Percentiles rank a stretch among this genome's conserved stretches.
These are phyloP conservation scores for Pristionchus exspectatus DNA, from an alignment of 2,888 invertebrate genomes.

Conservation along the genomic window DNA sequence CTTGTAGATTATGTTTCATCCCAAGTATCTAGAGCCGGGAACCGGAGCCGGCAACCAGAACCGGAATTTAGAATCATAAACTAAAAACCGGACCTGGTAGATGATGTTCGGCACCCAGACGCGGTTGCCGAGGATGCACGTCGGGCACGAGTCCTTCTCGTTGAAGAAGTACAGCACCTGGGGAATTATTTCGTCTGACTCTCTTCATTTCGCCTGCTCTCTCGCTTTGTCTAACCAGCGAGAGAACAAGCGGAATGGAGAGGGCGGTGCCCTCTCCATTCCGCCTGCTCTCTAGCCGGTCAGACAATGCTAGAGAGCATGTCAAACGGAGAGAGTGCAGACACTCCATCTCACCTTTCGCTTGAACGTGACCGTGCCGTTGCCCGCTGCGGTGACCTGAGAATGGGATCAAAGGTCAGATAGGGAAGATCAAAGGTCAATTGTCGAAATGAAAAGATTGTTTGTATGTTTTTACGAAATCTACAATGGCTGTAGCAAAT, in stretches of 20 bases:
- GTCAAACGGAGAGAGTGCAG: too few species aligned
- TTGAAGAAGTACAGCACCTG: conserved; percentile 70
- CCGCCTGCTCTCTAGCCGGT: too few species aligned
- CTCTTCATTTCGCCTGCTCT: neutral
- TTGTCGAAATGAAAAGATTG: neutral
- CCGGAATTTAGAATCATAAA: neutral
- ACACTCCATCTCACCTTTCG: conserved; percentile 56
- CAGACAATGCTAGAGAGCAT: too few species aligned
- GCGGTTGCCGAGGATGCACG: conserved; percentile 76
- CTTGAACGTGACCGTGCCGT: conserved; percentile 74
- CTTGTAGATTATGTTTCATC: too few species aligned
- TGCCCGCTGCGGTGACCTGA: conserved; percentile 68
- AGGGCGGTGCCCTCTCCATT: too few species aligned
- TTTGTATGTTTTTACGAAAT: neutral
- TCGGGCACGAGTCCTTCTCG: conserved; percentile 73
- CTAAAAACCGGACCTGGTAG: conserved; percentile 64
- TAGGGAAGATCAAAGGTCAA: neutral
- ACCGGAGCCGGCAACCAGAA: neutral
- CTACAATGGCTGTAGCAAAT: neutral
- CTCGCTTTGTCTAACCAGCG: neutral
- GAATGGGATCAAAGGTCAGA: conserved; percentile 44
- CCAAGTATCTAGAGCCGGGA: neutral
- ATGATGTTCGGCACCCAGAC: conserved; percentile 76
- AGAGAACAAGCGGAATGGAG: too few species aligned
- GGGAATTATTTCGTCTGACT: conserved; percentile 33